Evolutionary conservation across 1,140 invertebrate species (phyloP).

Genomic region (Tigriopus japonicus): DNA sequence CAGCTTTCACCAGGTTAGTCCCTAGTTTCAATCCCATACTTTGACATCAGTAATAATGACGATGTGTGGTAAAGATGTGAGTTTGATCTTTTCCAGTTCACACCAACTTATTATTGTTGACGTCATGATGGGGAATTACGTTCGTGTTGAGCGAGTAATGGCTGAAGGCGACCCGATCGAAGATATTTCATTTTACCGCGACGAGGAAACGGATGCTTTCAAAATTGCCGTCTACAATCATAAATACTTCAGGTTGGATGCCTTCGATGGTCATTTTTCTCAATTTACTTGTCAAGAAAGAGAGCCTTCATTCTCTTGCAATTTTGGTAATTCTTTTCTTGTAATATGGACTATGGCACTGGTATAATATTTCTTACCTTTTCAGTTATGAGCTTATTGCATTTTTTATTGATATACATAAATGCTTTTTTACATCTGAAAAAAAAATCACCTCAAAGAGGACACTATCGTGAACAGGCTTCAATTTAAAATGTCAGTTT

Average conservation of each 20-base stretch:
- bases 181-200: background rate
- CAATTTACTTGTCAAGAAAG: background rate
- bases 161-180: background rate
- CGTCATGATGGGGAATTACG: constrained; percentile 4
- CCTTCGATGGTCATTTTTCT: background rate
- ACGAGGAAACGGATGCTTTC: background rate
- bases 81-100: background rate
- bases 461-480: no score
- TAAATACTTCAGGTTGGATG: background rate
- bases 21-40: no score
- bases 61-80: no score
- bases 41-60: no score
- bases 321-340: no score
- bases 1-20: constrained; percentile 5
- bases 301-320: background rate
- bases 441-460: no score
- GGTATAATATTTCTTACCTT: no score
- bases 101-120: constrained; percentile 9
- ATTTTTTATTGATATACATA: no score
- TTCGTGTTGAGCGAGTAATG: background rate
- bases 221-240: constrained; percentile 3
- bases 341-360: no score
- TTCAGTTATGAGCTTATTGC: no score
- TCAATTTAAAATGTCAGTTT: no score
- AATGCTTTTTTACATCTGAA: no score